Percentiles rank a stretch among this genome's conserved stretches.
Conservation (phyloP, 2,113 vertebrate species). For the Amphilophus citrinellus region DNA sequence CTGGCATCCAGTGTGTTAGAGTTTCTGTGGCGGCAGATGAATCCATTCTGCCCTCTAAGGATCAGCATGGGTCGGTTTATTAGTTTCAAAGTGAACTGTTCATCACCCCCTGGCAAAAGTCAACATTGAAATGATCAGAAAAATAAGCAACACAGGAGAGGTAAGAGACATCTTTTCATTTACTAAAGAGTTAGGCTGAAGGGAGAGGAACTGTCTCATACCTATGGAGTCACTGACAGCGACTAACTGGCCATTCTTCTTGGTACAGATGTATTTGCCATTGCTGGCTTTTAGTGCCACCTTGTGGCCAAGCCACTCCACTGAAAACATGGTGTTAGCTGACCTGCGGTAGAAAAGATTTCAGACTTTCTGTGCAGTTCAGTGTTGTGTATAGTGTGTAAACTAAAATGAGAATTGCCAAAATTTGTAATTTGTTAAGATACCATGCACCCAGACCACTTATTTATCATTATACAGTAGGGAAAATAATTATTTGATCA, state of each 20-base stretch:
- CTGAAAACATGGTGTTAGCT: slow-evolving; percentile 90
- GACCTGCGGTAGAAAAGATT: slow-evolving; percentile 78
- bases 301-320: slow-evolving; percentile 91
- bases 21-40: slow-evolving; percentile 91
- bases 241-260: slow-evolving; percentile 94
- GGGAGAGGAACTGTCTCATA: slow-evolving; percentile 57
- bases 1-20: slow-evolving; percentile 94
- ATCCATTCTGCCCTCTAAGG: slow-evolving; percentile 92
- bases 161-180: not conserved
- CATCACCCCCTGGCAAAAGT: slow-evolving; percentile 86
- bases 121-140: not conserved
- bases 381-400: no score
- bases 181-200: not conserved
- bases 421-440: not conserved
- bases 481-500: no score
- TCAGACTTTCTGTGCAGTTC: not conserved
- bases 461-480: not conserved
- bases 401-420: not conserved
- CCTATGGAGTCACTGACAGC: slow-evolving; percentile 89
- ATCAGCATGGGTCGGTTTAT: slow-evolving; percentile 96
- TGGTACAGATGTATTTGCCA: slow-evolving; percentile 94
- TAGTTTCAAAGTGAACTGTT: slow-evolving; percentile 91
- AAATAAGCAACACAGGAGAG: not conserved
- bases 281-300: slow-evolving; percentile 93
- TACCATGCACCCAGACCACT: not conserved